Conservation (phyloP, 2,797 vertebrate genomes). For the Peromyscus nudipes region DNA sequence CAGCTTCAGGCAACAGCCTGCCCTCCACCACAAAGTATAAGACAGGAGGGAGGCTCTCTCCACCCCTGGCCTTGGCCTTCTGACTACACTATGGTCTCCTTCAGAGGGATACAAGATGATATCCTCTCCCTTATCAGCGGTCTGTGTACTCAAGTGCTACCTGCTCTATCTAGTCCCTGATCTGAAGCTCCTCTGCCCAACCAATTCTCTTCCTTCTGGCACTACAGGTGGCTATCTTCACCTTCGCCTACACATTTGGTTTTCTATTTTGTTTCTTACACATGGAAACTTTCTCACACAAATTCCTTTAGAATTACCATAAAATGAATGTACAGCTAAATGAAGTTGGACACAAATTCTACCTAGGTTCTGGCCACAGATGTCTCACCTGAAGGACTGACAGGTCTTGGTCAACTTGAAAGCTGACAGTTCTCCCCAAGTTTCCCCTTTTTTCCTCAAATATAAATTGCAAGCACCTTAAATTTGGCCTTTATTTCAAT, state of each 20-base stretch:
- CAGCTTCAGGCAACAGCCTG: neutral
- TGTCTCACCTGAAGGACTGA: neutral
- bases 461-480: neutral
- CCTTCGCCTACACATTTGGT: neutral
- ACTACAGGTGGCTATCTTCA: neutral
- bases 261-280: neutral
- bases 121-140: neutral
- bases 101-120: neutral
- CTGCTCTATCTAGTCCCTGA: too few relatives aligned
- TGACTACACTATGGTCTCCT: neutral
- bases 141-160: neutral
- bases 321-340: neutral
- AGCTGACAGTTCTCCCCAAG: neutral
- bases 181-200: neutral
- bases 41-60: neutral
- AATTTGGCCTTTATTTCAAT: conserved; percentile 26
- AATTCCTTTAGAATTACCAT: neutral
- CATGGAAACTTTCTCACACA: neutral
- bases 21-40: too few relatives aligned
- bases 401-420: neutral
- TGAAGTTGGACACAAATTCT: neutral
- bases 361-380: neutral
- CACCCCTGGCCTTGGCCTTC: neutral
- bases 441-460: conserved; percentile 11
- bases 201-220: neutral